Conservation (phyloP, 2,888 invertebrate species). For the Caenorhabditis macrosperma region DNA sequence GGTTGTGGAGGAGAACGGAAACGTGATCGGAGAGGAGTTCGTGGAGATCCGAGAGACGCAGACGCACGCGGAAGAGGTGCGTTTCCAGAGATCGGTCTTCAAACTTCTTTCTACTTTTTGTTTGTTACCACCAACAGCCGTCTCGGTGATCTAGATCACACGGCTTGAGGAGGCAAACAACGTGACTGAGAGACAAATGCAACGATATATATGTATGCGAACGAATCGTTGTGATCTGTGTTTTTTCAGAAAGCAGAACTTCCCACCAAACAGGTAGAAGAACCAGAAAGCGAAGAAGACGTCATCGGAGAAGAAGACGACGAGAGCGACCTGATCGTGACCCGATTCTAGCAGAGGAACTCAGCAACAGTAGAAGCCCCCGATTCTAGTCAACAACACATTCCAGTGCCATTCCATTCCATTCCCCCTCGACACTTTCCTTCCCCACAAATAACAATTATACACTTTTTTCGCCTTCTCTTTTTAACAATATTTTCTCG, state of each 20-base stretch:
- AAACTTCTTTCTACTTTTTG: not conserved
- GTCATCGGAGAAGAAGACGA: not conserved
- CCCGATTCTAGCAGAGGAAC: constrained; percentile 17
- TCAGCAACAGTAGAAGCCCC: not conserved
- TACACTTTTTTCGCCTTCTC: not conserved
- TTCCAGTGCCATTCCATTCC: constrained; percentile 45
- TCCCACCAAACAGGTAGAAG: not conserved
- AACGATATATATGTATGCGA: not conserved
- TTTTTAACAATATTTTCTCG: not conserved
- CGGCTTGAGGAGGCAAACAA: constrained; percentile 13
- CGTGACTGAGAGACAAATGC: not conserved
- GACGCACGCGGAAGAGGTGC: constrained; percentile 4
- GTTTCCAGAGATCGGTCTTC: not conserved
- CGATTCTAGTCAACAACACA: constrained; percentile 30
- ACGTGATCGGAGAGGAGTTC: constrained; percentile 50
- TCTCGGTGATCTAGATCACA: not conserved
- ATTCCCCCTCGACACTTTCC: not conserved
- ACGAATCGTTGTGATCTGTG: not conserved
- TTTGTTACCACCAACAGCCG: not conserved
- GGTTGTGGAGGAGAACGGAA: constrained; percentile 19
- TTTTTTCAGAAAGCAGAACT: not conserved
- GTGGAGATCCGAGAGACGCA: constrained; percentile 25
- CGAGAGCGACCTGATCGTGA: constrained; percentile 28
- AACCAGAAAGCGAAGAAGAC: constrained; percentile 2
- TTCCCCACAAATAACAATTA: too few relatives aligned